A percentile compares a stretch with the other conserved stretches of the same genome.
Evolutionary conservation across 2,888 invertebrate genomes (phyloP).

Genomic region (Gari tellinella): DNA sequence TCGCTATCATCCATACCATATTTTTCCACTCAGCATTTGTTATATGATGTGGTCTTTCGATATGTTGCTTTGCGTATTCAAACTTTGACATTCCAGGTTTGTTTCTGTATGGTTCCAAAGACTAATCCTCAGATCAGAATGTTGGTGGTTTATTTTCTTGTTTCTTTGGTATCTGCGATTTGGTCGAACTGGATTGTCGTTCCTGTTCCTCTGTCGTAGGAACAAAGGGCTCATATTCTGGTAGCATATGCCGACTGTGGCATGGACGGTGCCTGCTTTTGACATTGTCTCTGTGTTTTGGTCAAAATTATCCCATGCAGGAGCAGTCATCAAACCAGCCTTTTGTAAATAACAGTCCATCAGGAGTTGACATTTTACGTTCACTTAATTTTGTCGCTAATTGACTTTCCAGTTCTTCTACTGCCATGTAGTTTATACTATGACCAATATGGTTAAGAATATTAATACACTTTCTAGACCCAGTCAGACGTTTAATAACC

Average conservation of each 20-base stretch:
- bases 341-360: slow-evolving; percentile 30
- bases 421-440: too few species aligned
- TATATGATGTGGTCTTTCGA: too few species aligned
- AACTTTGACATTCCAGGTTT: neutral
- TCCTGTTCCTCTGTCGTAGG: too few species aligned
- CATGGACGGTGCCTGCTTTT: slow-evolving; percentile 47
- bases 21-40: too few species aligned
- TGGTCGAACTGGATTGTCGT: neutral
- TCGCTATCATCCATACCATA: too few species aligned
- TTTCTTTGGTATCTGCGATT: slow-evolving; percentile 1
- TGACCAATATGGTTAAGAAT: slow-evolving; percentile 6
- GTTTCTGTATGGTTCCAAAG: too few species aligned
- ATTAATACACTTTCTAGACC: neutral
- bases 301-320: slow-evolving; percentile 57
- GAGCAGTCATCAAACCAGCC: slow-evolving; percentile 27
- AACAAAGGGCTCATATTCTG: slow-evolving; percentile 21
- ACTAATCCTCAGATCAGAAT: neutral
- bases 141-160: neutral
- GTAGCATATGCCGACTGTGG: slow-evolving; percentile 54
- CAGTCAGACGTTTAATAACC: slow-evolving; percentile 5
- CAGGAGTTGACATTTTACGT: too few species aligned
- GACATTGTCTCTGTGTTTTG: slow-evolving; percentile 50
- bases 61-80: too few species aligned
- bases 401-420: too few species aligned
- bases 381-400: too few species aligned